Conservation (phyloP, 2,113 vertebrate genomes). For the Mohoua ochrocephala region DNA sequence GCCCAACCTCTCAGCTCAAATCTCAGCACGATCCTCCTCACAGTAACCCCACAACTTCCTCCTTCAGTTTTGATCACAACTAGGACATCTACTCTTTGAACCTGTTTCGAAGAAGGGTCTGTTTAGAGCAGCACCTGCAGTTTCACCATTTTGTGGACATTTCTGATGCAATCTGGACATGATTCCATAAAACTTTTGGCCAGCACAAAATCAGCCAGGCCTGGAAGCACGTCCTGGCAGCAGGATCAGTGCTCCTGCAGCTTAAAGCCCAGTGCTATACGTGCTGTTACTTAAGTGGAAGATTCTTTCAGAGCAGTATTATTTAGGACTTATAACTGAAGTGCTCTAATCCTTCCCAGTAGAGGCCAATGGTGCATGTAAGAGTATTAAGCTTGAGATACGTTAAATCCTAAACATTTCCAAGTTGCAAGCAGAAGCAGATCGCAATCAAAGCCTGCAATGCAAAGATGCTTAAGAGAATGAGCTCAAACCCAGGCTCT, state of each 20-base stretch:
- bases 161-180: neutral
- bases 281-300: neutral
- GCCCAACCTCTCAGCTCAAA: neutral
- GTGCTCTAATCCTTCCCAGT: slow-evolving; percentile 15
- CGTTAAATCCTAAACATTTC: slow-evolving; percentile 40
- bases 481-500: neutral
- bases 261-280: neutral
- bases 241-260: neutral
- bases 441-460: slow-evolving; percentile 18
- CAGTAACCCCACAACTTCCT: neutral
- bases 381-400: slow-evolving; percentile 7
- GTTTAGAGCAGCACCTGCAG: neutral
- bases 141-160: neutral
- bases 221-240: neutral
- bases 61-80: neutral
- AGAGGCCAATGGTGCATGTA: slow-evolving; percentile 15
- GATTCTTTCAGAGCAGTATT: neutral
- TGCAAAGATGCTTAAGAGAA: neutral
- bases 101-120: neutral
- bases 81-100: neutral
- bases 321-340: slow-evolving; percentile 4
- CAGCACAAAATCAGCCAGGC: neutral
- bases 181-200: neutral
- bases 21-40: neutral
- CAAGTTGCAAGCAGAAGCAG: slow-evolving; percentile 6